Percentiles rank a stretch among this genome's conserved stretches.
Evolutionary conservation across 92 coral and sea anemone species (phyloP).

Genomic region (Chrysogorgia sp.): DNA sequence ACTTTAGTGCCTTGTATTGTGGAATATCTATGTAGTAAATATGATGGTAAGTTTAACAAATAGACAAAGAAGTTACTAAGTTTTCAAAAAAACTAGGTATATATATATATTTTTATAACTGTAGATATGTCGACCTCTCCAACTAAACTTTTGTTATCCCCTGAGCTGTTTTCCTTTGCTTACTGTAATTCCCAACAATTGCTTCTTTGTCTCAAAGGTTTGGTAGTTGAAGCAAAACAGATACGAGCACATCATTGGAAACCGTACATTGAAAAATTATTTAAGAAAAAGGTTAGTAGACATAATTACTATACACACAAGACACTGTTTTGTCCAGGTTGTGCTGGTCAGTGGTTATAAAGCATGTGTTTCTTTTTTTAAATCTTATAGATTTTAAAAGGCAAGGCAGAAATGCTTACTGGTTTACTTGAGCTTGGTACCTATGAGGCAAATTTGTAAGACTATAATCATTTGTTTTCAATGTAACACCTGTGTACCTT

Average conservation of each 20-base stretch:
- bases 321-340: neutral
- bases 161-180: neutral
- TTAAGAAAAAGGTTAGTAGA: slow-evolving; percentile 82
- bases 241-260: slow-evolving; percentile 97
- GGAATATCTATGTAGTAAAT: slow-evolving; percentile 72
- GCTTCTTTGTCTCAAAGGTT: slow-evolving; percentile 51
- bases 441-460: slow-evolving; percentile 89
- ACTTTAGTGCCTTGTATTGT: slow-evolving; percentile 76
- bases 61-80: too few species aligned
- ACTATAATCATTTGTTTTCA: neutral
- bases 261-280: slow-evolving; percentile 79
- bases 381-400: slow-evolving; percentile 73
- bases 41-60: slow-evolving; percentile 69
- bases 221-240: slow-evolving; percentile 92
- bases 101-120: too few species aligned
- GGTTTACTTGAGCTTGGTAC: slow-evolving; percentile 83
- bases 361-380: too few species aligned
- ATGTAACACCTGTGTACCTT: neutral
- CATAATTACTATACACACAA: too few species aligned
- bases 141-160: neutral
- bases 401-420: slow-evolving; percentile 75
- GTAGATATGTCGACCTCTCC: neutral
- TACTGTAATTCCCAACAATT: neutral
- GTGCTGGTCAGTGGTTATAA: neutral
- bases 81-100: too few species aligned